Conservation (phyloP, 2,797 vertebrate species). For the Scolopax rusticola region DNA sequence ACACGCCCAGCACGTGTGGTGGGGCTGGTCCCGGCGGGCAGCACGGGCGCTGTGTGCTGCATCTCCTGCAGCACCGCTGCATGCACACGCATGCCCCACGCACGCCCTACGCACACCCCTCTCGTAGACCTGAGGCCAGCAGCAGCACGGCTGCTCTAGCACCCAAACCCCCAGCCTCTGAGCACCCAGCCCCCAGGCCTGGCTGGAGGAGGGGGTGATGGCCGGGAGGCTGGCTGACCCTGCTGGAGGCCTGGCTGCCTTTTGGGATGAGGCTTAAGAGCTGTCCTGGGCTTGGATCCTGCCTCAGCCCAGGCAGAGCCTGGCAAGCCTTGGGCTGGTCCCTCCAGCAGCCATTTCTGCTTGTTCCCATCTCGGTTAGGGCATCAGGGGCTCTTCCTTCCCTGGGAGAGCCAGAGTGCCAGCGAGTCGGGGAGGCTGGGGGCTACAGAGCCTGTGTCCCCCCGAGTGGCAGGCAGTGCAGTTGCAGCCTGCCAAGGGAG, state of each 20-base stretch:
- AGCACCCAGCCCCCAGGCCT: not conserved
- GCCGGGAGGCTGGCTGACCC: not conserved
- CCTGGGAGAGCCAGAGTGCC: not conserved
- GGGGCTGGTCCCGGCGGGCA: not conserved
- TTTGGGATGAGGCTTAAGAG: not conserved
- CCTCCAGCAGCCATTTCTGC: not conserved
- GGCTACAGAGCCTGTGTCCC: not conserved
- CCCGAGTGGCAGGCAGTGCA: not conserved
- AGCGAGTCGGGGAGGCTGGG: not conserved
- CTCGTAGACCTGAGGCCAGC: not conserved
- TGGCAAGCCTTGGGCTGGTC: rapidly evolving
- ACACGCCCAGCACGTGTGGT: rapidly evolving
- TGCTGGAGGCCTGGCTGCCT: not conserved
- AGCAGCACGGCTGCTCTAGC: not conserved
- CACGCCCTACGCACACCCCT: not conserved
- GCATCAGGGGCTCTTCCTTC: not conserved
- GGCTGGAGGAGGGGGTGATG: not conserved
- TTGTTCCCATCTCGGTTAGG: not conserved
- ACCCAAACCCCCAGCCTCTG: not conserved
- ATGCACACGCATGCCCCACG: rapidly evolving
- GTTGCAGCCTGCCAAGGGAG: not conserved
- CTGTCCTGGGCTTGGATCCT: not conserved
- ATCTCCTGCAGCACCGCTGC: not conserved
- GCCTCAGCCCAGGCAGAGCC: not conserved
- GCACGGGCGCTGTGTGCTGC: not conserved